Conservation (phyloP, 1,140 invertebrate genomes). For the Atopsyche davidsoni region DNA sequence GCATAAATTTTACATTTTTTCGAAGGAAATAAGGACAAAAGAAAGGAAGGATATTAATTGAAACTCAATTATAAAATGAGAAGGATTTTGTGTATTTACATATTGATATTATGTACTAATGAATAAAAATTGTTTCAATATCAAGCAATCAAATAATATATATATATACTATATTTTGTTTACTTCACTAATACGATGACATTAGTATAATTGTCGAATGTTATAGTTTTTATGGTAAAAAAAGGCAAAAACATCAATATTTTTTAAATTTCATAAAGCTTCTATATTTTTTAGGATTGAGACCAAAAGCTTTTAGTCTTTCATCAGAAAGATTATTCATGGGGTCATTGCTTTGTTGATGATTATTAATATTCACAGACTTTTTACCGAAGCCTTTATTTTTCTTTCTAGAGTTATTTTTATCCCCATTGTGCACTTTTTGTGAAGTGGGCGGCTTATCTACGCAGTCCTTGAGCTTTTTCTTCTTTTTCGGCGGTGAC, state of each 20-base stretch:
- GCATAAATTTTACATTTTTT: neutral
- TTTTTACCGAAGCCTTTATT: constrained; percentile 7
- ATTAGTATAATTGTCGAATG: neutral
- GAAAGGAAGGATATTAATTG: no score
- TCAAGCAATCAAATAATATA: neutral
- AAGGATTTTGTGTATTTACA: no score
- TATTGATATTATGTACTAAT: neutral
- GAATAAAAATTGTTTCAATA: neutral
- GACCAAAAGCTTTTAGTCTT: constrained; percentile 79
- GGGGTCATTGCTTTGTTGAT: constrained; percentile 32
- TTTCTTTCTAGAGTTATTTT: constrained; percentile 17
- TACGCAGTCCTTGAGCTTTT: constrained; percentile 27
- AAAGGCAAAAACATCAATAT: constrained; percentile 33
- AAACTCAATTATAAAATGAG: no score
- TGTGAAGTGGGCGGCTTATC: constrained; percentile 10
- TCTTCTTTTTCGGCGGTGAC: constrained; percentile 26
- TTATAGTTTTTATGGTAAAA: neutral
- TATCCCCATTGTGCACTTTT: constrained; percentile 5
- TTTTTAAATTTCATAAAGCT: constrained; percentile 48
- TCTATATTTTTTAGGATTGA: constrained; percentile 82
- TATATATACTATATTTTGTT: neutral
- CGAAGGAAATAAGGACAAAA: no score
- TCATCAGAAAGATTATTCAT: constrained; percentile 60
- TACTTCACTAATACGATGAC: neutral
- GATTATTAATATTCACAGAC: neutral